A percentile compares a stretch with the other conserved stretches of the same genome.
These are phyloP conservation scores for Drosophila cognata DNA, from an alignment of 2,888 invertebrate species.

Conservation along the genomic window DNA sequence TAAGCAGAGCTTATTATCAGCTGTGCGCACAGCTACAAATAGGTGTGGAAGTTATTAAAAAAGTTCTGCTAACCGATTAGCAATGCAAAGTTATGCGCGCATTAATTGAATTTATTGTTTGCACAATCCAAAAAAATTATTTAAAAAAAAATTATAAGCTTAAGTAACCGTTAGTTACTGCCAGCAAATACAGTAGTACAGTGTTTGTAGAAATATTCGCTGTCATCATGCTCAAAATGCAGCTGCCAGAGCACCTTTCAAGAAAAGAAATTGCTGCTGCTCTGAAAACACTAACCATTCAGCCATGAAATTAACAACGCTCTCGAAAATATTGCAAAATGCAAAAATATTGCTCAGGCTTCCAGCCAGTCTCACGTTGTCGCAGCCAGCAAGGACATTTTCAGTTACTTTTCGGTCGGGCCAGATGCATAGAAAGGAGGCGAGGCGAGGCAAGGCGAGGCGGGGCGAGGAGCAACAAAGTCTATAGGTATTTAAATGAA, in stretches of 20 bases:
- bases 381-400: conserved; percentile 40
- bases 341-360: conserved; percentile 76
- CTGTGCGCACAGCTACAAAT: conserved; percentile 43
- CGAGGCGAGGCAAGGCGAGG: not conserved
- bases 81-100: conserved; percentile 70
- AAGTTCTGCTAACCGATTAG: conserved; percentile 67
- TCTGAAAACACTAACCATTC: conserved; percentile 73
- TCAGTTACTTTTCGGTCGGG: conserved; percentile 24
- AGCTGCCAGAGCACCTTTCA: conserved; percentile 47
- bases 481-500: conserved; percentile 75
- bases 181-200: not conserved
- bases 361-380: conserved; percentile 36
- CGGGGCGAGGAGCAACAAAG: conserved; percentile 25
- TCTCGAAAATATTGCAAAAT: conserved; percentile 78
- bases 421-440: conserved; percentile 18
- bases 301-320: conserved; percentile 83
- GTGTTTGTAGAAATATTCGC: conserved; percentile 9
- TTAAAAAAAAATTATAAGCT: no score
- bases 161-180: not conserved
- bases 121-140: conserved; percentile 1
- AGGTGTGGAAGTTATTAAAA: conserved; percentile 76
- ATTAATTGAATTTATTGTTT: conserved; percentile 59
- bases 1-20: conserved; percentile 75
- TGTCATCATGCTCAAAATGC: conserved; percentile 20
- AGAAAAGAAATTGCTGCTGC: conserved; percentile 54